Evolutionary conservation across 2,797 vertebrate genomes (phyloP).

Genomic region (Oryzias dopingdopingensis): DNA sequence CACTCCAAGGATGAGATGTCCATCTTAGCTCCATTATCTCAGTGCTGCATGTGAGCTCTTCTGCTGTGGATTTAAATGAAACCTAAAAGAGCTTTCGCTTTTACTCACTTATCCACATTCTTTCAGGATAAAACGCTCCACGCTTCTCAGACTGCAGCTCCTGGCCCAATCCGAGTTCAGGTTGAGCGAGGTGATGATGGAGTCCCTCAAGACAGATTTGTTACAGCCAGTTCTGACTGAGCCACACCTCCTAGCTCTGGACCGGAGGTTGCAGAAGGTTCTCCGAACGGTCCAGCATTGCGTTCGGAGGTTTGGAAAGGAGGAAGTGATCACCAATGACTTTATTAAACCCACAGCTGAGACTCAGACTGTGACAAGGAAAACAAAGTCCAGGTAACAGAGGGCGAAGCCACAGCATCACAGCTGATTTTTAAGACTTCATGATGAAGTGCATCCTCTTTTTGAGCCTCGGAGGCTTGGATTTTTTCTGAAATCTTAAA

Average conservation of each 20-base stretch:
- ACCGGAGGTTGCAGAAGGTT: constrained; percentile 85
- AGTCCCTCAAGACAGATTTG: constrained; percentile 84
- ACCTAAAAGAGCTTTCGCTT: not conserved
- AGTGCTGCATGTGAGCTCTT: constrained; percentile 90
- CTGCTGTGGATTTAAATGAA: constrained; percentile 2
- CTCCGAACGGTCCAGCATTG: constrained; percentile 81
- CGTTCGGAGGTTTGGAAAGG: constrained; percentile 76
- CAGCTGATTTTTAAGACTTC: constrained; percentile 20
- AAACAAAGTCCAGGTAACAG: constrained; percentile 53
- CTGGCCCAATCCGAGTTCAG: constrained; percentile 77
- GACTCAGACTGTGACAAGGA: constrained; percentile 26
- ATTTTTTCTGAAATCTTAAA: constrained; percentile 3
- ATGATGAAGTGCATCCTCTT: constrained; percentile 16
- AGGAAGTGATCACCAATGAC: constrained; percentile 79
- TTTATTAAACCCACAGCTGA: constrained; percentile 39
- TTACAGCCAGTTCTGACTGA: constrained; percentile 86
- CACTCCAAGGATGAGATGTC: constrained; percentile 89
- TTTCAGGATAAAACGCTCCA: constrained; percentile 88
- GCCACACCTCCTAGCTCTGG: constrained; percentile 87
- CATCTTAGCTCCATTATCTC: constrained; percentile 89
- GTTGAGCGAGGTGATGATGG: constrained; percentile 91
- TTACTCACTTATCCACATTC: not conserved
- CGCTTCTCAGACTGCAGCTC: constrained; percentile 83
- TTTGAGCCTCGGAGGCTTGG: constrained; percentile 11
- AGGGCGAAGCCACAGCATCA: not conserved